Base-by-base conservation (phyloP, 2,888 invertebrate species). In the Acronicta alni region DNA sequence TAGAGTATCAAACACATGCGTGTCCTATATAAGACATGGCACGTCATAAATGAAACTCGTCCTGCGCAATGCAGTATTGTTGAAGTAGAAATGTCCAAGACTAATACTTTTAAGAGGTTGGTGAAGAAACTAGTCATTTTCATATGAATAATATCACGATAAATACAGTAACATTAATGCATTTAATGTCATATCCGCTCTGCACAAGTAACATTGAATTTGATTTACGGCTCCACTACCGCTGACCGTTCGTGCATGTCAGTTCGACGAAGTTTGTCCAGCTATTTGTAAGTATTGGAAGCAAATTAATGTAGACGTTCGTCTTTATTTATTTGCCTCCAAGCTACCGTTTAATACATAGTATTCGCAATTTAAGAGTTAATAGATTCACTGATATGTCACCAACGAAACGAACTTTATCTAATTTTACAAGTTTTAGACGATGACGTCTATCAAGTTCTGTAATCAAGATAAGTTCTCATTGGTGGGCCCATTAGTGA, bases 51-150 rank as follows among this genome's bases (percentile, higher is more conserved):
- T 42, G 8, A 17, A 18, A 23, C 26, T 37, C n/a, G 15, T 32
- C 16, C 39, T 18, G 4, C 26, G 32, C 20, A 10, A 46, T 42
- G 35, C 20, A 51, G 42, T 53, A 30, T 35, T 46, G 66, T 41
- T 38, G 30, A 51, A 32, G 39, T 46, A 67, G 38, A 32, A 67
- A 42, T 38, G 15, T 37, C 15, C 42, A 52, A n/a, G 35, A 53
- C 37, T 18, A 12, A 16, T 44, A 52, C 41, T 46, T 52, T 48
- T 32, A 48, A 55, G 38, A 47, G 39, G 35, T 54, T 55, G 12
- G 5, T 66, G 35, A 74, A 46, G 10, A 44, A 46, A 66, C 71
- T 72, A 72, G 71, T 72, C 71, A 75, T 58, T 71, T 57, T 43
- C 30, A 51, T 20, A 45, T 46, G 12, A 45, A 41, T 66, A 9